Evolutionary conservation across 2,888 invertebrate species (phyloP), one percentile per base, ranked within the genome.

Genomic region (Helobdella robusta): DNA sequence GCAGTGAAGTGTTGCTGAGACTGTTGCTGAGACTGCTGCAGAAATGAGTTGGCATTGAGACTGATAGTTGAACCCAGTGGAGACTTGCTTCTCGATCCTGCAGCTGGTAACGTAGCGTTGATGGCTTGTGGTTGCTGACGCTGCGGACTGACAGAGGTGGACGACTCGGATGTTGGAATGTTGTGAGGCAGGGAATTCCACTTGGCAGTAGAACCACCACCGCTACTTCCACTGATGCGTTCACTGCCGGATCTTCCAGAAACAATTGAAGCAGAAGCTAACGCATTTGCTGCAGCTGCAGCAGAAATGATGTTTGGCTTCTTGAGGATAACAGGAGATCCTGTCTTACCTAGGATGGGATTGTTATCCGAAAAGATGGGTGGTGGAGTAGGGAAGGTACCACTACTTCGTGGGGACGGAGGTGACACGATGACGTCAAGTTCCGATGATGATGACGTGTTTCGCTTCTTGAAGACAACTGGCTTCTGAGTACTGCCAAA

Each of bases 171-270:
- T 20, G 62, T 30, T 2, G 62, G 44, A 46, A 46, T 23, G 25
- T 46, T 46, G 50, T 50, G 62, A 20, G 62, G 62, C 32, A 62
- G 35, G 11, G 62, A 62, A 15, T 46, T 46, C 48, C 62, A 62
- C 50, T 62, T 62, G 28, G 25, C 30, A 44, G 50, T 28, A 6
- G n/a, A 18, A 5, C 56, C 28, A 8, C 25, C n/a, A n/a, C n/a
- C n/a, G n/a, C n/a, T n/a, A n/a, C n/a, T n/a, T n/a, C n/a, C n/a
- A n/a, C n/a, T n/a, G n/a, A n/a, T n/a, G n/a, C n/a, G n/a, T n/a
- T n/a, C n/a, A n/a, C n/a, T n/a, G n/a, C n/a, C n/a, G n/a, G n/a
- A n/a, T n/a, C n/a, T n/a, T n/a, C n/a, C n/a, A n/a, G n/a, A n/a
- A n/a, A n/a, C n/a, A n/a, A n/a, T n/a, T n/a, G n/a, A n/a, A n/a